Evolutionary conservation across 2,888 invertebrate genomes (phyloP).

Genomic region (Phrixothrix hirtus): DNA sequence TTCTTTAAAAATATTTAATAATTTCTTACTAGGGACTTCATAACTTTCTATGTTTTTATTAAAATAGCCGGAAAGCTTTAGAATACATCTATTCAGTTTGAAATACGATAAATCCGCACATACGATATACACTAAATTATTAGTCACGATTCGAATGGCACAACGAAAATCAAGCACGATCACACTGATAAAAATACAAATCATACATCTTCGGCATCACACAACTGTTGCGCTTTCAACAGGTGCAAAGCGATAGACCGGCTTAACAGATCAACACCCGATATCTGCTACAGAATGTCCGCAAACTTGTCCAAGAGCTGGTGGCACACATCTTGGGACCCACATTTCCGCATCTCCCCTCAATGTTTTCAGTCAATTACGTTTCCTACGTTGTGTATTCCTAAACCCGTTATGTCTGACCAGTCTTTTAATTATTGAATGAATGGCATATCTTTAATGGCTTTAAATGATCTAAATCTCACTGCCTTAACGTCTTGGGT

Average conservation of each 20-base stretch:
- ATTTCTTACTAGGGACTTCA: background rate
- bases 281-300: slow-evolving; percentile 36
- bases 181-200: background rate
- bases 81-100: background rate
- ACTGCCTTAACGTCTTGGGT: slow-evolving; percentile 3
- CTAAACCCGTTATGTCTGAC: slow-evolving; percentile 32
- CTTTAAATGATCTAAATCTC: slow-evolving; percentile 18
- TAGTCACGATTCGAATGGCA: background rate
- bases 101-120: no score
- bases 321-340: slow-evolving; percentile 44
- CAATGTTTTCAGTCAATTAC: slow-evolving; percentile 23
- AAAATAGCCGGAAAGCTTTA: background rate
- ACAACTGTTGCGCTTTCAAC: slow-evolving; percentile 4
- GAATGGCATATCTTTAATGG: slow-evolving; percentile 26
- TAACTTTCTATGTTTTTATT: no score
- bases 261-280: slow-evolving; percentile 35
- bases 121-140: no score
- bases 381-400: slow-evolving; percentile 25
- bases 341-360: slow-evolving; percentile 39
- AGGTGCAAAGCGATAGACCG: slow-evolving; percentile 25
- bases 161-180: background rate
- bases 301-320: slow-evolving; percentile 35
- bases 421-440: slow-evolving; percentile 35
- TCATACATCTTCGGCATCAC: background rate
- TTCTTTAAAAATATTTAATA: background rate